Base-by-base conservation (phyloP, 1,140 invertebrate species). In the Sminthurinus signatus region DNA sequence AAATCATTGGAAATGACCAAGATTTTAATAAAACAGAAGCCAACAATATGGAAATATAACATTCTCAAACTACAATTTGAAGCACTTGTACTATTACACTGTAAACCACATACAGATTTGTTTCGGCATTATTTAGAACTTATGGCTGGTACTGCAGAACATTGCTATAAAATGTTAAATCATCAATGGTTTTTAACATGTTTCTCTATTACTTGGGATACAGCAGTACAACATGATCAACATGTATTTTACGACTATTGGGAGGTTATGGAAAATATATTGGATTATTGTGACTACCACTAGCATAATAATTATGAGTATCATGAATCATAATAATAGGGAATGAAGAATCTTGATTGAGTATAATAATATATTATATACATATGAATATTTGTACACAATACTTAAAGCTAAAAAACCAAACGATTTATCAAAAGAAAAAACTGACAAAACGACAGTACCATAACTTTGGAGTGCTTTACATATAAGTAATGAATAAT, bases 71-170 rank as follows among this genome's bases (percentile, higher is more conserved):
- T 59, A 8, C 43, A 44, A 44, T 21, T 59, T 10, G 39, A 59
- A 44, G 57, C 57, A 3, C 23, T 59, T 14, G 3, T 59, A 4
- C 27, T 59, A n/a, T 21, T 25, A 15, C 36, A 59, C 2, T n/a
- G 8, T 15, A 5, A 14, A 10, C 2, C 12, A 10, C 4, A 43
- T 2, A 44, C 57, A 4, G 19, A 59, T 10, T 2, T 19, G 12
- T 57, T 59, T 58, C 14, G 60, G 31, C 8, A 32, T 15, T 23
- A 67, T 21, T 28, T 51, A 27, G 32, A 59, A 56, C 14, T n/a
- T 10, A 67, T 52, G 25, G 50, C 25, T 4, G 58, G 55, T 14
- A 48, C 27, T n/a, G 1, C 51, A 36, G 29, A 29, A 14, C 8
- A 28, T 28, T 44, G 29, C 14, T 19, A 36, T 21, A 0, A 44